Percentiles rank a stretch among this genome's conserved stretches.
Conservation (phyloP, 2,797 vertebrate species). For the Melanitta fusca region DNA sequence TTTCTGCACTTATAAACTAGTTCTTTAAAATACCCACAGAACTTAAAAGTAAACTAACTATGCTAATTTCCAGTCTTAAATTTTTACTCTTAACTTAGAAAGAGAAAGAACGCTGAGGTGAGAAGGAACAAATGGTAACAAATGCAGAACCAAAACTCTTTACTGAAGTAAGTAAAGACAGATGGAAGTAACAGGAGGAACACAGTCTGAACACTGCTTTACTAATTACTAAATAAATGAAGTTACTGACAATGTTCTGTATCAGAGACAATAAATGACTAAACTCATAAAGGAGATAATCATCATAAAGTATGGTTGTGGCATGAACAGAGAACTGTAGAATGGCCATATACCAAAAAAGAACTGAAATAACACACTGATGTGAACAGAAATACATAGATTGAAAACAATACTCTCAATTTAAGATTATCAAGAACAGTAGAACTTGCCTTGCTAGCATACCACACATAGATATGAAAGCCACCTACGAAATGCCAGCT, state of each 20-base stretch:
- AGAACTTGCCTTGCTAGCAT: not conserved
- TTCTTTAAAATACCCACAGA: not conserved
- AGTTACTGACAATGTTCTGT: not conserved
- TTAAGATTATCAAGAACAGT: not conserved
- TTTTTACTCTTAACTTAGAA: not conserved
- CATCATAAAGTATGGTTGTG: not conserved
- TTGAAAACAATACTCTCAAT: not conserved
- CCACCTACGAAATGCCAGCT: not conserved
- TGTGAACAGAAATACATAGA: not conserved
- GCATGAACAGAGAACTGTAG: not conserved
- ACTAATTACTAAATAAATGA: not conserved
- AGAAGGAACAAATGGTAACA: not conserved
- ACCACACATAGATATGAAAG: not conserved
- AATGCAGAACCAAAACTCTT: not conserved
- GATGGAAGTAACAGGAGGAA: not conserved
- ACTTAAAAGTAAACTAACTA: not conserved
- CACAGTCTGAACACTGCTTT: not conserved
- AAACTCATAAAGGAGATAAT: not conserved
- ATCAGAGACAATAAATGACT: not conserved
- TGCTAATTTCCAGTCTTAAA: not conserved
- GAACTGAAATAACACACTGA: not conserved
- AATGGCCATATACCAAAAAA: not conserved
- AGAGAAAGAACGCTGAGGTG: not conserved
- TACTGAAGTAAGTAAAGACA: not conserved
- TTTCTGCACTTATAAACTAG: not conserved